Evolutionary conservation across 2,113 vertebrate genomes (phyloP), one percentile per base, ranked within the genome.

Genomic region (Lagopus leucura): DNA sequence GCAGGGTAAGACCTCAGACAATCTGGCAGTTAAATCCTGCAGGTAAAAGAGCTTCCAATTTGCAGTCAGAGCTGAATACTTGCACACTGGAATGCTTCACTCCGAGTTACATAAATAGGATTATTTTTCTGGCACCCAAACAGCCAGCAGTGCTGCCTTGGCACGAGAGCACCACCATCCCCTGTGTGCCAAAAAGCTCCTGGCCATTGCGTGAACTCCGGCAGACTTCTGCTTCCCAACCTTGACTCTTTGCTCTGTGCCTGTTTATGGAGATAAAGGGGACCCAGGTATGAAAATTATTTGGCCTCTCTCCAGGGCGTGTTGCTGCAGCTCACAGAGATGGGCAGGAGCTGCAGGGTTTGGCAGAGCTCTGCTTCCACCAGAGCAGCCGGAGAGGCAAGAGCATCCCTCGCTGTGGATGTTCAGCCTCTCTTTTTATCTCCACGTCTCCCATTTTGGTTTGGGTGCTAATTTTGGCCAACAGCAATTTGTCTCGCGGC

Each of bases 251-350:
- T 85, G 92, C 92, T 95, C 90, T 0, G 10, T 30, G 8, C 28
- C 90, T 93, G 89, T 45, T 84, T 66, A 67, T 77, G 0, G 2
- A 95, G 93, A 92, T 93, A 95, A 96, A 71, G 36, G 64, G 48
- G 20, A 95, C 57, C 65, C 84, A 96, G 91, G 86, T 95, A 96
- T 55, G 88, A 93, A 90, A 96, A 96, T 96, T 83, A 85, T 93
- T 92, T 94, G 96, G 96, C 93, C 38, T 58, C 79, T n/a, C 24
- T 78, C 96, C 96, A 94, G 84, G 86, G 86, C 93, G 0, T 97
- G 97, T 86, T 66, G 92, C 89, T 94, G 90, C 97, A 97, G 80
- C 65, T 72, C 13, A 1, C 34, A 5, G 43, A 69, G 76, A 61
- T 61, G 27, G 5, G 48, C 40, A 43, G 36, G 38, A 57, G 24